phyloP scores from a whole-genome alignment of 2,113 vertebrate genomes.

The Puma concolor region DNA sequence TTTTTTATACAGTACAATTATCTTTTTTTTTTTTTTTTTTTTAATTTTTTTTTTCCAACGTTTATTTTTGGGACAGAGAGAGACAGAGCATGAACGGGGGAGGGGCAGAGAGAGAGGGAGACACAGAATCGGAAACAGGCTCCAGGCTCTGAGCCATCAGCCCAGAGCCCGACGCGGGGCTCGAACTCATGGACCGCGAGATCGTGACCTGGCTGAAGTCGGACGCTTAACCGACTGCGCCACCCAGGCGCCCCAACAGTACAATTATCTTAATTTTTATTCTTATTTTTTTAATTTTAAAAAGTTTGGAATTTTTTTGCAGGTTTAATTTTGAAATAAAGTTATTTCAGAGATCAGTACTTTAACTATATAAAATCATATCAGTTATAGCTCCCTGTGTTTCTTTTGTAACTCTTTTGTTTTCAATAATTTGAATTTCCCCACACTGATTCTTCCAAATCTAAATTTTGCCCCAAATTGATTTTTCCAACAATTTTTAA shows the following conservation, averaged over 20 bases:
- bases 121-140: too few relatives aligned
- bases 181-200: too few relatives aligned
- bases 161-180: too few relatives aligned
- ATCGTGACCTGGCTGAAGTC: too few relatives aligned
- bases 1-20: background rate
- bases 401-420: background rate
- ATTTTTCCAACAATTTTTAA: constrained; percentile 34
- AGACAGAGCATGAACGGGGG: too few relatives aligned
- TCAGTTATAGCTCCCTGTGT: background rate
- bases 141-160: too few relatives aligned
- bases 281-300: background rate
- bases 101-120: too few relatives aligned
- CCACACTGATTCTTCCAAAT: background rate
- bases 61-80: too few relatives aligned
- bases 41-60: too few relatives aligned
- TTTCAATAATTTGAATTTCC: background rate
- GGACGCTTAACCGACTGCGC: too few relatives aligned
- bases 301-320: background rate
- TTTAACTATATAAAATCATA: background rate
- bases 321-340: background rate
- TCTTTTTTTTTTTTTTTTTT: background rate
- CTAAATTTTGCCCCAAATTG: background rate
- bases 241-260: too few relatives aligned
- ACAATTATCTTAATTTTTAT: background rate
- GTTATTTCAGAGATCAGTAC: background rate